These are phyloP conservation scores for Rhabdomys pumilio DNA, from an alignment of 2,797 vertebrate genomes.

Conservation along the genomic window DNA sequence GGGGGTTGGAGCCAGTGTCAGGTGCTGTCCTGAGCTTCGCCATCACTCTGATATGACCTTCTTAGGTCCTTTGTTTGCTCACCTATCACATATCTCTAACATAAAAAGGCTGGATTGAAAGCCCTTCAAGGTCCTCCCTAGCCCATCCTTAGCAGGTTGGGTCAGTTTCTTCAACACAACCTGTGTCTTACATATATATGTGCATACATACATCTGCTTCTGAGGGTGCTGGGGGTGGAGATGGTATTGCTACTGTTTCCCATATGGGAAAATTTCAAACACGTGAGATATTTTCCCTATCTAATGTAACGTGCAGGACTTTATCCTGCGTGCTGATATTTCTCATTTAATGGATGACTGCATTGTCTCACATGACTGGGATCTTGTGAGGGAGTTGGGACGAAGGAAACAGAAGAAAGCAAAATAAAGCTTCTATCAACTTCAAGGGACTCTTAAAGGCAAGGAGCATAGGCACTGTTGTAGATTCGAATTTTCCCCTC, in stretches of 20 bases:
- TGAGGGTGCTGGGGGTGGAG: not conserved
- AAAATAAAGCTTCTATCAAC: not conserved
- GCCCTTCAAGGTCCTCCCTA: not conserved
- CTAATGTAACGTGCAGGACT: not conserved
- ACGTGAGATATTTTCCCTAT: not conserved
- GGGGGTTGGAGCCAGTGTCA: not conserved
- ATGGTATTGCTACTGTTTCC: not conserved
- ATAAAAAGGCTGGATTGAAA: not conserved
- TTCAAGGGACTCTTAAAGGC: not conserved
- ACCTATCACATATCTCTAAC: not conserved
- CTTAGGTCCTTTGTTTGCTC: not conserved
- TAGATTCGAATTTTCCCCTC: not conserved
- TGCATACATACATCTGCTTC: not conserved
- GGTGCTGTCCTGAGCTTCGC: not conserved
- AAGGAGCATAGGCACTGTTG: not conserved
- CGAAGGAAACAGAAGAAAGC: conserved; percentile 32
- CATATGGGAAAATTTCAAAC: not conserved
- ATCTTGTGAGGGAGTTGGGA: not conserved
- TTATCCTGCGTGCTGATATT: not conserved
- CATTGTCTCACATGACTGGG: not conserved
- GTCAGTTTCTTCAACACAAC: conserved; percentile 13
- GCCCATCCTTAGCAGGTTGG: not conserved
- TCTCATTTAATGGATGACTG: not conserved
- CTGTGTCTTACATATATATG: not conserved
- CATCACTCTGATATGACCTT: no score